phyloP scores from a whole-genome alignment of 2,888 invertebrate genomes.

The Syrphus vitripennis region DNA sequence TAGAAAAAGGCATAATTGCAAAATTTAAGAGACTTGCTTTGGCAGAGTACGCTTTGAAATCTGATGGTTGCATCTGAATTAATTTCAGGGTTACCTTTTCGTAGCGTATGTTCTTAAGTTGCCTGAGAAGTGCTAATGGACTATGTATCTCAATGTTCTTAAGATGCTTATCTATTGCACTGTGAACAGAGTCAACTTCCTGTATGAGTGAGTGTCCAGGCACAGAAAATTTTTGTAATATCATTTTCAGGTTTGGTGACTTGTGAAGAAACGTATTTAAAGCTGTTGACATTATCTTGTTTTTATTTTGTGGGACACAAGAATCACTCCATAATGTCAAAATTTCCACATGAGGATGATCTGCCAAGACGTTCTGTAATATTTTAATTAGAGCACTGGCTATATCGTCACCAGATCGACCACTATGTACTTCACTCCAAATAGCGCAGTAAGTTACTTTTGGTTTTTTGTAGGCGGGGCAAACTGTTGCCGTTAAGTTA shows the following conservation, averaged over 20 bases:
- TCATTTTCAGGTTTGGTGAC: not conserved
- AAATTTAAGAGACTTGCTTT: too few species aligned
- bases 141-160: slow-evolving; percentile 17
- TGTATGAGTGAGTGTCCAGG: slow-evolving; percentile 26
- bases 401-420: slow-evolving; percentile 5
- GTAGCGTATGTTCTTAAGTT: not conserved
- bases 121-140: too few species aligned
- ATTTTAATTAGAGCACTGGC: slow-evolving; percentile 10
- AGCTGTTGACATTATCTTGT: not conserved
- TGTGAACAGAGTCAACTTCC: slow-evolving; percentile 30
- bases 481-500: slow-evolving; percentile 8
- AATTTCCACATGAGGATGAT: not conserved
- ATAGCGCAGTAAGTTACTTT: slow-evolving; percentile 8
- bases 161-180: slow-evolving; percentile 18
- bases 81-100: too few species aligned
- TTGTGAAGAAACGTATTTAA: not conserved
- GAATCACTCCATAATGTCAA: slow-evolving; percentile 11
- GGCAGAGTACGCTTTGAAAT: too few species aligned
- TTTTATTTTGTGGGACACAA: slow-evolving; percentile 15
- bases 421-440: slow-evolving; percentile 5
- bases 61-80: too few species aligned
- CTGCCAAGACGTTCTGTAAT: not conserved
- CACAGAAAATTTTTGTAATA: slow-evolving; percentile 17
- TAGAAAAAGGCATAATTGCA: too few species aligned
- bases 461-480: too few species aligned